phyloP scores from a whole-genome alignment of 2,113 vertebrate genomes.

The Lichenostomus cassidix region DNA sequence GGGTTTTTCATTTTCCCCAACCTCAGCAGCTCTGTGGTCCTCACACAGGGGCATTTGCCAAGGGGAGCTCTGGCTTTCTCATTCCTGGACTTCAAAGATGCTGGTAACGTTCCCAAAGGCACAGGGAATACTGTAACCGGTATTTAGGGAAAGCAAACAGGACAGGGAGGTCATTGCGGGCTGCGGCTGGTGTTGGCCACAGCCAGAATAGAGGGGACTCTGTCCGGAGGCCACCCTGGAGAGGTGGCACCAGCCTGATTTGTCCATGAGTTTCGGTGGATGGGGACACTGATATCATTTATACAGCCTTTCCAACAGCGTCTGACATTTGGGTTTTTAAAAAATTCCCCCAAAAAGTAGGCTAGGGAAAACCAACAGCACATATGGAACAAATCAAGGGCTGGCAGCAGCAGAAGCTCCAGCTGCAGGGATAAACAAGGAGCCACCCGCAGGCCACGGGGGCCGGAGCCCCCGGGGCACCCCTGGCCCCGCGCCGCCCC shows the following conservation, averaged over 20 bases:
- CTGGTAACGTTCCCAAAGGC: neutral
- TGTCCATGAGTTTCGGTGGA: neutral
- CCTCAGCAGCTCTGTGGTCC: constrained; percentile 13
- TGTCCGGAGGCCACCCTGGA: neutral
- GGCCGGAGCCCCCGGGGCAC: neutral
- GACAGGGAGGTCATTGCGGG: neutral
- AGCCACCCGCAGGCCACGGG: neutral
- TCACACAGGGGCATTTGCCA: neutral
- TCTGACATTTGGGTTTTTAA: neutral
- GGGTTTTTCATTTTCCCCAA: neutral
- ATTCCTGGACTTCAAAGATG: constrained; percentile 41
- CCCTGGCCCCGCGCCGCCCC: neutral
- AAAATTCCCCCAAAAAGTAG: neutral
- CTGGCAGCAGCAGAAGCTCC: neutral
- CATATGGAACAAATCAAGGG: neutral
- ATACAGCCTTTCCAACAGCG: neutral
- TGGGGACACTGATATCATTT: neutral
- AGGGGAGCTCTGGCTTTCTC: constrained; percentile 23
- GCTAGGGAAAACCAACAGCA: neutral
- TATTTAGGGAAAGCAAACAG: constrained; percentile 40
- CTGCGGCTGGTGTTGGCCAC: neutral
- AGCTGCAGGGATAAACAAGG: constrained; percentile 24
- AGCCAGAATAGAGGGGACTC: neutral
- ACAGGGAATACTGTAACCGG: constrained; percentile 1
- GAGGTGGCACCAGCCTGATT: neutral